phyloP scores from a whole-genome alignment of 2,888 invertebrate species.

The Theretra japonica region DNA sequence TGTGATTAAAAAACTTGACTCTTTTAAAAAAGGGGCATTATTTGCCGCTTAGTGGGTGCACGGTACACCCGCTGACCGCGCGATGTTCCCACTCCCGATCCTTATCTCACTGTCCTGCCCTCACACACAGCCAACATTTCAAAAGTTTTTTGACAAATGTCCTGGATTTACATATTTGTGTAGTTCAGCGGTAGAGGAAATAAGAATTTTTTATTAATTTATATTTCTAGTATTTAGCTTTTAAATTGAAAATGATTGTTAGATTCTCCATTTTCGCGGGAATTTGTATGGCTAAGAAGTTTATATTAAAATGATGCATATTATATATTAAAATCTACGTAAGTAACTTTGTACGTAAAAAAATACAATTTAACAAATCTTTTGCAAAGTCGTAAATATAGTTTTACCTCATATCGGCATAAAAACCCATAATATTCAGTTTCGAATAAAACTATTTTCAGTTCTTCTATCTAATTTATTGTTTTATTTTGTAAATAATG shows the following conservation, averaged over 20 bases:
- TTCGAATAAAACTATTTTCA: no score
- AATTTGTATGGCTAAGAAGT: no score
- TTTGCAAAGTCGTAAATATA: no score
- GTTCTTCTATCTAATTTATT: no score
- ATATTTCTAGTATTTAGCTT: not conserved
- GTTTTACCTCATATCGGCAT: no score
- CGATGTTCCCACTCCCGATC: constrained; percentile 44
- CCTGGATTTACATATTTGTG: constrained; percentile 17
- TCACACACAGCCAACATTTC: constrained; percentile 25
- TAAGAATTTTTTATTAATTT: not conserved
- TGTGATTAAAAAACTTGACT: constrained; percentile 40
- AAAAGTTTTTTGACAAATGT: constrained; percentile 19
- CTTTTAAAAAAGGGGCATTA: constrained; percentile 31
- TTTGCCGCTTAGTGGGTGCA: constrained; percentile 8
- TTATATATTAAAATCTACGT: no score
- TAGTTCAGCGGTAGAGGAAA: not conserved
- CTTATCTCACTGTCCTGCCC: constrained; percentile 43
- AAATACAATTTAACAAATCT: no score
- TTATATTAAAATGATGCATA: no score
- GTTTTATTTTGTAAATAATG: no score
- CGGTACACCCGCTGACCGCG: constrained; percentile 38
- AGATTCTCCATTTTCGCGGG: no score
- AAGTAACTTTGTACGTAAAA: no score
- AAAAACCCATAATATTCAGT: no score
- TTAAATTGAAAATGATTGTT: not conserved